phyloP scores from a whole-genome alignment of 2,797 vertebrate species.

The Dermochelys coriacea region DNA sequence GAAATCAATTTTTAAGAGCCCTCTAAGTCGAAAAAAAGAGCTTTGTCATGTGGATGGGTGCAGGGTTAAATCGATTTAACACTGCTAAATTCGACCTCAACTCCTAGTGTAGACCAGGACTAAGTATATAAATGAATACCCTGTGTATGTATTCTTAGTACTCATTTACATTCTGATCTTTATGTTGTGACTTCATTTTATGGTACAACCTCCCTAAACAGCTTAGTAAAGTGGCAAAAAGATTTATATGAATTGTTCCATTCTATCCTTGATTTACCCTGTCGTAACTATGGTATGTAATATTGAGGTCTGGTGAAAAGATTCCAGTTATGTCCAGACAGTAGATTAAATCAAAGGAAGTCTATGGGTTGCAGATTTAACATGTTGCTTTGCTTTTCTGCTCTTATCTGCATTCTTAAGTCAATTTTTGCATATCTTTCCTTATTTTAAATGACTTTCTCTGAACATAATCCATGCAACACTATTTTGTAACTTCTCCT shows the following conservation, averaged over 20 bases:
- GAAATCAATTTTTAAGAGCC: too few relatives aligned
- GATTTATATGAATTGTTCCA: not conserved
- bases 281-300: not conserved
- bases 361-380: not conserved
- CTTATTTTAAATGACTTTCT: not conserved
- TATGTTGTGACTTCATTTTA: not conserved
- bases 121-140: not conserved
- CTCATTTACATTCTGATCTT: not conserved
- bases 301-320: not conserved
- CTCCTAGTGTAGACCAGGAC: too few relatives aligned
- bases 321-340: not conserved
- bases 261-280: not conserved
- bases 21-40: too few relatives aligned
- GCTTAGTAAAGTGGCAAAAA: not conserved
- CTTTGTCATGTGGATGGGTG: too few relatives aligned
- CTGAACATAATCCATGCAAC: fast-evolving
- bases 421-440: not conserved
- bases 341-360: not conserved
- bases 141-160: not conserved
- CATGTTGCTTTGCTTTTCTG: not conserved
- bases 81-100: too few relatives aligned
- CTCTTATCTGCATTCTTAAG: not conserved
- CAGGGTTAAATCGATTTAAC: too few relatives aligned
- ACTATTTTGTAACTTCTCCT: not conserved
- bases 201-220: not conserved